Conservation (phyloP, 2,113 vertebrate species). For the Ancistrus triradiatus region DNA sequence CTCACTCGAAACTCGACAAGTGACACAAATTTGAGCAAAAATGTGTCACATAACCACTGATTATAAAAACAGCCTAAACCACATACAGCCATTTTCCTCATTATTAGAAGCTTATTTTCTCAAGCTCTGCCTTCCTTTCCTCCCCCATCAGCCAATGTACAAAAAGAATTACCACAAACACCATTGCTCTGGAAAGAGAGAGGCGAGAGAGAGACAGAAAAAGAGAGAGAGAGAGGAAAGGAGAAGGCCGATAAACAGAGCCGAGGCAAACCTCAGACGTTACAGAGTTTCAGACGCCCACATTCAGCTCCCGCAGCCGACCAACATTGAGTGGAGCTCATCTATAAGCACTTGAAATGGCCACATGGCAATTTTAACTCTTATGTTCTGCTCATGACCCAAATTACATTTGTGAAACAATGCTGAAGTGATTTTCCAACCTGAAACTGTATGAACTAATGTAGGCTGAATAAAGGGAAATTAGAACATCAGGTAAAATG, state of each 20-base stretch:
- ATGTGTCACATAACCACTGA: conserved; percentile 49
- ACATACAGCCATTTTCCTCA: conserved; percentile 32
- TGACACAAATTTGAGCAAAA: conserved; percentile 34
- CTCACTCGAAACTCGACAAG: conserved; percentile 22
- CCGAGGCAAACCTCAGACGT: conserved; percentile 39
- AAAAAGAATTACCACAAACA: conserved; percentile 30
- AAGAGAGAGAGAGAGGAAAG: conserved; percentile 12
- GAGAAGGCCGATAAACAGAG: not conserved
- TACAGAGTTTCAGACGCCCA: conserved; percentile 39
- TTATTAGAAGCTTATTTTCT: conserved; percentile 12
- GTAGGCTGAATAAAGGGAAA: too few relatives aligned
- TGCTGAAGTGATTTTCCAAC: too few relatives aligned
- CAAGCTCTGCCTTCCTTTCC: conserved; percentile 1
- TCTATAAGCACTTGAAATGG: conserved; percentile 8
- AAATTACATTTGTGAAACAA: not conserved
- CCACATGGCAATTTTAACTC: conserved; percentile 7
- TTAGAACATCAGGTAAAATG: too few relatives aligned
- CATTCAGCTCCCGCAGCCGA: too few relatives aligned
- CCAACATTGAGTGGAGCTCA: not conserved
- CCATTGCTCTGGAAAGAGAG: too few relatives aligned
- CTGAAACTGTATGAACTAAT: too few relatives aligned
- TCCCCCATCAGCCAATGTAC: conserved; percentile 7
- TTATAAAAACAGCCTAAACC: conserved; percentile 49
- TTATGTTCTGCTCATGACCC: not conserved
- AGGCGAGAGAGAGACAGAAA: too few relatives aligned